These are phyloP conservation scores for Caradrina clavipalpis DNA, from an alignment of 2,888 invertebrate genomes.

Conservation along the genomic window DNA sequence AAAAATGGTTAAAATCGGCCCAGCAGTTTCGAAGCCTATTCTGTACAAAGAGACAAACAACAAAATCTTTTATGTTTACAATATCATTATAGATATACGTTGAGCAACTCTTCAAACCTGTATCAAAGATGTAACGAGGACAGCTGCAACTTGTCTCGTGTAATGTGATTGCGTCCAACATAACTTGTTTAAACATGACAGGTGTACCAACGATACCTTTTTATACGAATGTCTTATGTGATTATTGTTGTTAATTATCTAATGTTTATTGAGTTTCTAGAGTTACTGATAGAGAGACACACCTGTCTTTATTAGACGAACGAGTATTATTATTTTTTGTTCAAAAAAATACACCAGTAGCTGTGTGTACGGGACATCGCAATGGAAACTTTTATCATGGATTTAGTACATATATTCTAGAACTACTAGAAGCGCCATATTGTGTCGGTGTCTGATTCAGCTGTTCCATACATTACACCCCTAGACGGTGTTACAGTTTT, in stretches of 20 bases:
- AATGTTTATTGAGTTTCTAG: conserved; percentile 28
- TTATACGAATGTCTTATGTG: conserved; percentile 36
- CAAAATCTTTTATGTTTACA: no score
- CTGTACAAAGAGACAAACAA: no score
- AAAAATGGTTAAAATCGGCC: no score
- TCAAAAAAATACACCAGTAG: no score
- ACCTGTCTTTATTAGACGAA: conserved; percentile 12
- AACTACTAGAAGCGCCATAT: no score
- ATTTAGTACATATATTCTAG: no score
- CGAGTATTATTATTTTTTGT: not conserved
- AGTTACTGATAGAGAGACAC: conserved; percentile 10
- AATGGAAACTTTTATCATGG: no score
- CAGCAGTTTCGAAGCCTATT: no score
- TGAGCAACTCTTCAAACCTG: conserved; percentile 56
- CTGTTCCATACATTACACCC: no score
- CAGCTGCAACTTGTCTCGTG: conserved; percentile 48
- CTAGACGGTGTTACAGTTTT: no score
- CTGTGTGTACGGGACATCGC: no score
- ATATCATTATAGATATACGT: conserved; percentile 31
- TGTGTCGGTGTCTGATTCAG: no score
- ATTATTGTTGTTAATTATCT: conserved; percentile 41
- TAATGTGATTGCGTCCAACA: conserved; percentile 66
- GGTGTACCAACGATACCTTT: conserved; percentile 53
- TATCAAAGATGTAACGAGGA: conserved; percentile 50
- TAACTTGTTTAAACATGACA: conserved; percentile 55